Base-by-base conservation (phyloP, 2,888 invertebrate species). In the Stenurella melanura region DNA sequence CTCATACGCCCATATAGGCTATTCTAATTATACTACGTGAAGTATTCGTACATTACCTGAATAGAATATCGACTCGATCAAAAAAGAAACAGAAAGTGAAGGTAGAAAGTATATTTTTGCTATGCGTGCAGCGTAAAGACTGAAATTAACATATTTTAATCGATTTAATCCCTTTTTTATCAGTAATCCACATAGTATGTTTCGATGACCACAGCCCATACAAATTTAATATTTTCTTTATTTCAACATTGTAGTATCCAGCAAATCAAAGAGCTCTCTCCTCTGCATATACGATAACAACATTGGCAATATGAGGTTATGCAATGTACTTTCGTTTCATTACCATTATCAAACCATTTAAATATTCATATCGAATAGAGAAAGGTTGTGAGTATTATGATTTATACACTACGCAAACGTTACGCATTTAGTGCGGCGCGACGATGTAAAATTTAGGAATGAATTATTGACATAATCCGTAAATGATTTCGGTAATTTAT, bases 311-410 rank as follows among this genome's bases (percentile, higher is more conserved):
- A 17, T 38, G 30, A 58, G 15, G 42, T 64, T 64, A 64, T 21
- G 64, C 42, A 70, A 70, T 60, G 1, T 50, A 50, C 70, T 70
- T 70, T 70, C 70, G 19, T 70, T 70, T 70, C 60, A 42, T 42
- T 60, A 42, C 58, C 60, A 64, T 64, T 64, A 64, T 42, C 64
- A 38, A 38, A 17, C 38, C 10, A 17, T 56, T 56, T 56, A 56
- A 56, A 68, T 56, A 64, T 64, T 38, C 64, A 64, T 64, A 10
- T n/a, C 2, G 11, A 21, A 26, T 30, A 61, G 30, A 61, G 30
- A 61, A 15, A 9, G 26, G 30, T 30, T 3, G 61, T n/a, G 12
- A 12, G 15, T 12, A 12, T 0, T 21, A 21, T 11, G 1, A 30
- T 21, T 0, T 10, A 30, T 61, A 21, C 0, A 30, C 30, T 61